Conservation (phyloP, 2,888 invertebrate genomes). For the Noctua pronuba region DNA sequence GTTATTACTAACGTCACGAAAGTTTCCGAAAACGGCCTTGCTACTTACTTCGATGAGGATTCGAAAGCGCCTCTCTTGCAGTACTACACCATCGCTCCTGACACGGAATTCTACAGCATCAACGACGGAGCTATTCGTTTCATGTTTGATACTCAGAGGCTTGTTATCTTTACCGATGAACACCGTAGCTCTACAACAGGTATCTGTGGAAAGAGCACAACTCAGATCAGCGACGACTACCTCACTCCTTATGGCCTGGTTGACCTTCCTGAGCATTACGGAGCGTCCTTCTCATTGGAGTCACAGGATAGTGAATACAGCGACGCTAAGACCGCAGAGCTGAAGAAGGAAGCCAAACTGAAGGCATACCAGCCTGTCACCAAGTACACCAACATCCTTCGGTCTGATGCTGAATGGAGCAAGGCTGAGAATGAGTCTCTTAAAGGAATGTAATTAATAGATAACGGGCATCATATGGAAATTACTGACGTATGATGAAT, state of each 20-base stretch:
- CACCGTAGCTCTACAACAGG: constrained; percentile 91
- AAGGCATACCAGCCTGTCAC: constrained; percentile 81
- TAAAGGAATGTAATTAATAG: constrained; percentile 20
- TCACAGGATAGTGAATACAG: constrained; percentile 78
- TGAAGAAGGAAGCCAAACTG: constrained; percentile 81
- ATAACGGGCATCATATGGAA: background rate
- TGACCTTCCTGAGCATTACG: constrained; percentile 88
- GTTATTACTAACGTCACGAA: constrained; percentile 85
- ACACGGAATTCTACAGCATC: constrained; percentile 71
- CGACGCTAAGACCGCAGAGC: constrained; percentile 82
- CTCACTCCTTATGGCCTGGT: constrained; percentile 90
- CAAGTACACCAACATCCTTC: constrained; percentile 75
- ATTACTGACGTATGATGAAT: background rate
- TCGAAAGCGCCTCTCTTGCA: constrained; percentile 80
- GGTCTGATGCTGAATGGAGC: constrained; percentile 79
- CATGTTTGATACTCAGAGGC: constrained; percentile 91
- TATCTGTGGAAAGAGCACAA: constrained; percentile 92
- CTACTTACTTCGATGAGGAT: constrained; percentile 84
- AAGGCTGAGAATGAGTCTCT: constrained; percentile 43
- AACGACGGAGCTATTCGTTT: constrained; percentile 84
- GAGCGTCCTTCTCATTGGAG: constrained; percentile 89
- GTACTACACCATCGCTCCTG: constrained; percentile 80
- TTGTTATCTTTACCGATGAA: constrained; percentile 82
- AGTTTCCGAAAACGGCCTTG: constrained; percentile 72
- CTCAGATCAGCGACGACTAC: constrained; percentile 91